phyloP scores from a whole-genome alignment of 1,140 invertebrate species.

The Ceratina japonica region DNA sequence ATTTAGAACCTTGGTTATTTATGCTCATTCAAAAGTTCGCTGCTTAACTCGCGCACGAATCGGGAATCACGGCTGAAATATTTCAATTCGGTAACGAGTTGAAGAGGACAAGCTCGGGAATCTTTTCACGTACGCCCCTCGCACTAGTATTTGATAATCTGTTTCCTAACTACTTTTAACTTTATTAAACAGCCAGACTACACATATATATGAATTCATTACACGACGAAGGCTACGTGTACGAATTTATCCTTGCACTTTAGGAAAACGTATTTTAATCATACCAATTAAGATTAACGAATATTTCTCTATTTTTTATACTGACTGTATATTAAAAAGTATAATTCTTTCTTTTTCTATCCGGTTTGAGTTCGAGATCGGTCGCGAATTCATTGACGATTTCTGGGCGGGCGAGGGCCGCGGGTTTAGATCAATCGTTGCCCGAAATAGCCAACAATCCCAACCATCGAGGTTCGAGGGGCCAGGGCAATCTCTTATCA shows the following conservation, averaged over 20 bases:
- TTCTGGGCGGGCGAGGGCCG: too few relatives aligned
- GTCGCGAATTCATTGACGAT: too few relatives aligned
- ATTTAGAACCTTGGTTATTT: slow-evolving; percentile 24
- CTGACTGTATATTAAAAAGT: too few relatives aligned
- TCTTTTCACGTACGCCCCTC: slow-evolving; percentile 24
- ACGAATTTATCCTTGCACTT: too few relatives aligned
- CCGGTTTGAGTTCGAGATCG: too few relatives aligned
- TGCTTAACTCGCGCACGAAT: slow-evolving; percentile 13
- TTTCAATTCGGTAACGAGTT: not conserved
- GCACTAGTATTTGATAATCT: slow-evolving; percentile 2
- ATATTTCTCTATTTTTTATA: too few relatives aligned
- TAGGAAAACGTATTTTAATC: too few relatives aligned
- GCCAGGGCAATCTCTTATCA: slow-evolving; percentile 21
- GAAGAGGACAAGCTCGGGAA: not conserved
- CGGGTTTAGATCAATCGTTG: not conserved
- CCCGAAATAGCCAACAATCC: not conserved
- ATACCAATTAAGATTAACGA: too few relatives aligned
- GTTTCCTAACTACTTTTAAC: not conserved
- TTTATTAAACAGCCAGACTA: not conserved
- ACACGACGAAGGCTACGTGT: too few relatives aligned
- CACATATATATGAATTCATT: too few relatives aligned
- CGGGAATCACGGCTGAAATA: slow-evolving; percentile 22
- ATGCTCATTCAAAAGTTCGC: not conserved
- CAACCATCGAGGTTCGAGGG: not conserved
- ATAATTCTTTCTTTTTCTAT: too few relatives aligned